Conservation (phyloP, 2,888 invertebrate genomes). For the Bombylius discolor region DNA sequence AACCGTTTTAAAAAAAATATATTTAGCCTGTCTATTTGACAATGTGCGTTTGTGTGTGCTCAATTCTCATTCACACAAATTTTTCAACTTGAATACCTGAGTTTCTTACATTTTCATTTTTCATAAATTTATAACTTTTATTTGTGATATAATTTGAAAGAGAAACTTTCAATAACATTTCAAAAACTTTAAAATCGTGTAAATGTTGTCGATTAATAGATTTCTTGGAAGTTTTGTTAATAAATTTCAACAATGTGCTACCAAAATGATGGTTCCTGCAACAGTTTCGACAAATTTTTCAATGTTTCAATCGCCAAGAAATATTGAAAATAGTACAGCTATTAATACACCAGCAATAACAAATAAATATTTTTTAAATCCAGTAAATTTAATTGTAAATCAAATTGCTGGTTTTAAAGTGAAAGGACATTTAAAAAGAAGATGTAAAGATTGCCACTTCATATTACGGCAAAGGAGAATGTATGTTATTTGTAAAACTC, state of each 20-base stretch:
- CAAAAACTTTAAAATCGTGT: not conserved
- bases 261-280: not conserved
- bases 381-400: slow-evolving; percentile 18
- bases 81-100: too few relatives aligned
- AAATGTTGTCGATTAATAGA: not conserved
- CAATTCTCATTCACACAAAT: too few relatives aligned
- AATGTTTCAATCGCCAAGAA: not conserved
- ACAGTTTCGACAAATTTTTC: not conserved
- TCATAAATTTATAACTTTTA: too few relatives aligned
- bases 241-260: not conserved
- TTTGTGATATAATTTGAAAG: too few relatives aligned
- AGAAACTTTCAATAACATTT: too few relatives aligned
- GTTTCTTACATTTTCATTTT: too few relatives aligned
- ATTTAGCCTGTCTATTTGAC: too few relatives aligned
- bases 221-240: not conserved
- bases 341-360: not conserved
- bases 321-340: not conserved
- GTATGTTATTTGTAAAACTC: slow-evolving; percentile 61
- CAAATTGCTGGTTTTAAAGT: slow-evolving; percentile 55
- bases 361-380: not conserved
- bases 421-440: slow-evolving; percentile 49
- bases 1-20: too few relatives aligned
- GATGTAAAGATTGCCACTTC: slow-evolving; percentile 70
- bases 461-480: slow-evolving; percentile 52
- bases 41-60: too few relatives aligned